Evolutionary conservation across 2,797 vertebrate genomes (phyloP).

Genomic region (Chromis chromis): DNA sequence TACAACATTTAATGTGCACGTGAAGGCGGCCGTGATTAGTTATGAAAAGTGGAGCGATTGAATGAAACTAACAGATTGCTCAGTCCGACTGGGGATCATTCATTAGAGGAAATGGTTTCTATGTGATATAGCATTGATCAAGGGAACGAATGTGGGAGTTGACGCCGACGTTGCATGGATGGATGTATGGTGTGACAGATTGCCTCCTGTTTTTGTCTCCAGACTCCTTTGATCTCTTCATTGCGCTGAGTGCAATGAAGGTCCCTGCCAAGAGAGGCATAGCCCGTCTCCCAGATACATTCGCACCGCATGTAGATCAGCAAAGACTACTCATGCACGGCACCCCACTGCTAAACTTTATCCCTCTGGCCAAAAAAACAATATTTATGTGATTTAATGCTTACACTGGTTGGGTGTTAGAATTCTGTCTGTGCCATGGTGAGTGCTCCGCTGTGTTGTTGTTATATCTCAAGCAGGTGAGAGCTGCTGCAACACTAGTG

Average conservation of each 20-base stretch:
- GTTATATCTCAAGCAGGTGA: constrained; percentile 8
- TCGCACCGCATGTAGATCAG: constrained; percentile 42
- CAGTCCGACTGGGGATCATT: constrained; percentile 20
- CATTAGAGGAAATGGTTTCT: constrained; percentile 40
- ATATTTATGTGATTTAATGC: constrained; percentile 59
- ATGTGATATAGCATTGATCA: constrained; percentile 35
- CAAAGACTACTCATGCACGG: constrained; percentile 27
- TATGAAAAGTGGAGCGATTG: constrained; percentile 14
- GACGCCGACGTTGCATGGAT: constrained; percentile 38
- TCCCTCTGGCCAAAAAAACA: constrained; percentile 46
- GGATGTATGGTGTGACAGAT: constrained; percentile 56
- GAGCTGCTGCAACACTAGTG: background rate
- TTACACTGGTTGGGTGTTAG: constrained; percentile 34
- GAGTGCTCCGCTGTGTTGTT: background rate
- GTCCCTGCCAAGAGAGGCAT: constrained; percentile 47
- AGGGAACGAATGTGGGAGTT: constrained; percentile 23
- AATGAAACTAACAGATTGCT: constrained; percentile 24
- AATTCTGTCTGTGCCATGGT: background rate
- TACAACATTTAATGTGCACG: constrained; percentile 15
- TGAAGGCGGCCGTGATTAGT: constrained; percentile 30
- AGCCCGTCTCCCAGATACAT: constrained; percentile 30
- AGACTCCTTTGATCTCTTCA: constrained; percentile 63
- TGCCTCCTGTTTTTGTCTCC: constrained; percentile 63
- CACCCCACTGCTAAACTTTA: constrained; percentile 21
- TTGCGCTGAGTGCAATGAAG: constrained; percentile 38